Evolutionary conservation across 2,888 invertebrate genomes (phyloP).

Genomic region (Melanchra persicariae): DNA sequence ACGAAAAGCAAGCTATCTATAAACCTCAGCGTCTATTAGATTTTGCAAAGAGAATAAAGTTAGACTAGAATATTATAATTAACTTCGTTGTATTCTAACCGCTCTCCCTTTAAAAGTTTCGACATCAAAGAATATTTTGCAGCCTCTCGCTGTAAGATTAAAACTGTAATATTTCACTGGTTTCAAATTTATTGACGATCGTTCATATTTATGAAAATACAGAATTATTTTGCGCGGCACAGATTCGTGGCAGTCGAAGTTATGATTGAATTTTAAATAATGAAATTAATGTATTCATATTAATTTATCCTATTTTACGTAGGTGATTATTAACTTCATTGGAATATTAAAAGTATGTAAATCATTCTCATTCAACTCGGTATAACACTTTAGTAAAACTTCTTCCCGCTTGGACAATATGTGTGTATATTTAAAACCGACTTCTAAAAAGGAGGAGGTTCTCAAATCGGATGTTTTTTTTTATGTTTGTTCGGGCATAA

Average conservation of each 20-base stretch:
- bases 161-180: constrained; percentile 53
- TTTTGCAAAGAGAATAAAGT: constrained; percentile 50
- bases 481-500: too few species aligned
- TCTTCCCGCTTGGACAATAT: too few species aligned
- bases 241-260: neutral
- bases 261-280: neutral
- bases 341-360: neutral
- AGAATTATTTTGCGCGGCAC: too few species aligned
- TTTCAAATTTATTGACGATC: constrained; percentile 37
- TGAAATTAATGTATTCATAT: neutral
- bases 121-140: constrained; percentile 34
- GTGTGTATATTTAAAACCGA: too few species aligned
- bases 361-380: neutral
- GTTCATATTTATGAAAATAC: constrained; percentile 42
- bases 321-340: neutral
- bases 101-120: constrained; percentile 39
- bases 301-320: neutral
- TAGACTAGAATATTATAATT: constrained; percentile 35
- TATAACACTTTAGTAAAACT: neutral
- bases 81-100: constrained; percentile 33
- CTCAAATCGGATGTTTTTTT: too few species aligned
- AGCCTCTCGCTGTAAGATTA: constrained; percentile 42
- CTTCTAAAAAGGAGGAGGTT: too few species aligned
- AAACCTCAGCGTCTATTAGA: constrained; percentile 27
- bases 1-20: constrained; percentile 35